Evolutionary conservation across 2,888 invertebrate species (phyloP).

Genomic region (Troides aeacus): DNA sequence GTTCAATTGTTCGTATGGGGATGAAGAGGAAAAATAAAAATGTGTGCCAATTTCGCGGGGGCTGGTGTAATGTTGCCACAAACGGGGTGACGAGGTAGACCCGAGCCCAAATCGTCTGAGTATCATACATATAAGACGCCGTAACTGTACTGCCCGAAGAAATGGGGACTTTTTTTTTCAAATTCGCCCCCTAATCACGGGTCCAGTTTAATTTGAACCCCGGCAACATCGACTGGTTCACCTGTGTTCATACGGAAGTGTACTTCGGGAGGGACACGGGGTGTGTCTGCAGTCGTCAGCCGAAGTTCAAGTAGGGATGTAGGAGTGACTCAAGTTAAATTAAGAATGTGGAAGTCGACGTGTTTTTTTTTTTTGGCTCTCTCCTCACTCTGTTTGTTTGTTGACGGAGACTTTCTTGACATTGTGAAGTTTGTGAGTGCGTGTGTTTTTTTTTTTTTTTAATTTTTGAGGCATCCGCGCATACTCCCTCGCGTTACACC

Average conservation of each 20-base stretch:
- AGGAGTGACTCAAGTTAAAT: constrained; percentile 80
- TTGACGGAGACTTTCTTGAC: constrained; percentile 77
- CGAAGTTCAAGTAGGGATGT: constrained; percentile 65
- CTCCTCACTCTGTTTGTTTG: constrained; percentile 70
- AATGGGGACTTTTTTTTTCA: constrained; percentile 63
- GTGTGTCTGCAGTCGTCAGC: constrained; percentile 44
- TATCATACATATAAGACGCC: constrained; percentile 63
- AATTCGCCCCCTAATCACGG: constrained; percentile 60
- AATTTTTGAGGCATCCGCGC: constrained; percentile 73
- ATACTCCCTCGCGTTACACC: constrained; percentile 59
- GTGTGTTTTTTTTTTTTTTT: constrained; percentile 55
- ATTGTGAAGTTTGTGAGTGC: constrained; percentile 71
- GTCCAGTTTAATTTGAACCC: constrained; percentile 54
- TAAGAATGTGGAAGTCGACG: constrained; percentile 77
- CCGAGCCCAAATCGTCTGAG: constrained; percentile 57
- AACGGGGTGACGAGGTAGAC: constrained; percentile 73
- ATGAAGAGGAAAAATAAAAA: constrained; percentile 32
- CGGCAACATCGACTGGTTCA: constrained; percentile 35
- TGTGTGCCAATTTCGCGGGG: constrained; percentile 45
- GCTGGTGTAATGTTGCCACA: constrained; percentile 59
- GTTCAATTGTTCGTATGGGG: constrained; percentile 16
- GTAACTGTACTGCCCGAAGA: constrained; percentile 62
- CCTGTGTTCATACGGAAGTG: constrained; percentile 26
- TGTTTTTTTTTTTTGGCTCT: constrained; percentile 54
- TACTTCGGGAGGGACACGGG: constrained; percentile 28